Base-by-base conservation (phyloP, 2,113 vertebrate species). In the Cichladusa arquata region DNA sequence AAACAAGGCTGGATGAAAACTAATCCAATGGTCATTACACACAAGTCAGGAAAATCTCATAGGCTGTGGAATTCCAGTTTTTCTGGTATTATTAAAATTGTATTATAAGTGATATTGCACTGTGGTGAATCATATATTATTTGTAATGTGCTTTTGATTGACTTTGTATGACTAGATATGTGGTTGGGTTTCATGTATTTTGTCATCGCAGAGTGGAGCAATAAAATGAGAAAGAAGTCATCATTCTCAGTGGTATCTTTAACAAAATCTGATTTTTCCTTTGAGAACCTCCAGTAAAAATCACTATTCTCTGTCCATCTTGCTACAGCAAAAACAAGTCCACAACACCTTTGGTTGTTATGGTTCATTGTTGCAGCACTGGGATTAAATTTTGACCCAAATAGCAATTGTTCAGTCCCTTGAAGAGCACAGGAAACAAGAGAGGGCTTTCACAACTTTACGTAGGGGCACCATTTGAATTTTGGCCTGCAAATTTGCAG, bases 121-220 rank as follows among this genome's bases (percentile, higher is more conserved):
- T 84, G 8, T 84, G 79, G 89, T 81, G 65, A 86, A 67, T 93
- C 44, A 71, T 81, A 60, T 64, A 84, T 88, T 93, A 76, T 81
- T 78, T 88, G 69, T 86, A 95, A 94, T 91, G 65, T 92, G 80
- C 14, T 96, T 96, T 96, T 92, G 69, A 91, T 92, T 96, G 61
- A 57, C 66, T 96, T 83, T 65, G 61, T 94, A 53, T 83, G 79
- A 74, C 72, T 86, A 84, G 88, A 45, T 93, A 94, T 45, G 77
- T 74, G 77, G 53, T 50, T 88, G 53, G 31, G 26, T 90, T 95
- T 93, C 60, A 76, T 70, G 54, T 84, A 81, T 92, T 95, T 92
- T 95, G 48, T 77, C 15, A 2, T 79, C 81, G 44, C 53, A 60
- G 65, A 93, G 38, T 33, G 2, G 45, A 88, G 50, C 80, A 74